These are phyloP conservation scores for Ceratina calcarata DNA, from an alignment of 1,140 invertebrate genomes.

Conservation along the genomic window DNA sequence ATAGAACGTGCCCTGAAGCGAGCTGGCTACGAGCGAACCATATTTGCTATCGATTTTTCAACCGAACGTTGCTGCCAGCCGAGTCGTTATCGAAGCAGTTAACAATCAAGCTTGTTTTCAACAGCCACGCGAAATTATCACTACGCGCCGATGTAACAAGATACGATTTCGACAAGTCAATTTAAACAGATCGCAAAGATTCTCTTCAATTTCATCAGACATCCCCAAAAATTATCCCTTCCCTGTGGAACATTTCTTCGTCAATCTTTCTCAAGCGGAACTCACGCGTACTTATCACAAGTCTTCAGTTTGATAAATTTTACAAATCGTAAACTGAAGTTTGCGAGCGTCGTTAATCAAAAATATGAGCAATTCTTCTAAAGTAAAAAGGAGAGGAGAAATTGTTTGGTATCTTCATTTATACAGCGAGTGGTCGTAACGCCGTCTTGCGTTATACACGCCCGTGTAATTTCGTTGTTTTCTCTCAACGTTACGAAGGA, in stretches of 20 bases:
- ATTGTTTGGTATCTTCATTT: not conserved
- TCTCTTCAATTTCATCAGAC: no score
- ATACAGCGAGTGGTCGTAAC: not conserved
- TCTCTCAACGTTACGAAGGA: not conserved
- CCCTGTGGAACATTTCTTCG: no score
- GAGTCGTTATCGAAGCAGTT: not conserved
- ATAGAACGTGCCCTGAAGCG: not conserved
- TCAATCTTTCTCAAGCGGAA: no score
- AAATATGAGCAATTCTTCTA: no score
- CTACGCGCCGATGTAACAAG: not conserved
- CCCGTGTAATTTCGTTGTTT: no score
- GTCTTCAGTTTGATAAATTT: no score
- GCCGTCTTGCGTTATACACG: not conserved
- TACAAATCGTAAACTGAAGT: no score
- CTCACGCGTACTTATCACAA: no score
- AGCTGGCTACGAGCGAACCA: not conserved
- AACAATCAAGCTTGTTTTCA: conserved; percentile 1
- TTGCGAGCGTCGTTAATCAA: no score
- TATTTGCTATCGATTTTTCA: conserved; percentile 21
- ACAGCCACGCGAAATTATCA: not conserved
- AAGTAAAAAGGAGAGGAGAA: not conserved
- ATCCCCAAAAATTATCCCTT: no score
- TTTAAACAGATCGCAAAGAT: no score
- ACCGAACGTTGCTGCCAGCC: not conserved
- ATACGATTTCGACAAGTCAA: no score